A percentile compares a stretch with the other conserved stretches of the same genome.
Evolutionary conservation across 2,797 vertebrate species (phyloP).

Genomic region (Argya squamiceps): DNA sequence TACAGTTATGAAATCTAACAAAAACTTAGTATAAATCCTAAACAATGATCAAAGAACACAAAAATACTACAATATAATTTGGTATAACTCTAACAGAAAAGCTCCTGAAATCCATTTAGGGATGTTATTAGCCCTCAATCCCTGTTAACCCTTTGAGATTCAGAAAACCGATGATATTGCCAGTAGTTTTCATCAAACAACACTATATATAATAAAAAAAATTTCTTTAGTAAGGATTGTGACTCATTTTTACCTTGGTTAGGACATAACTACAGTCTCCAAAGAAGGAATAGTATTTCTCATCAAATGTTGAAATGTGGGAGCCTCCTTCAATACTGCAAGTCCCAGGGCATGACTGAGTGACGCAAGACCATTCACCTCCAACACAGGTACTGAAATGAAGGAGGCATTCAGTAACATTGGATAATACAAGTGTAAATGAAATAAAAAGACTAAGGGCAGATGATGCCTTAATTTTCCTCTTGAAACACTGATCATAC

Average conservation of each 20-base stretch:
- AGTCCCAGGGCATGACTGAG: slow-evolving; percentile 69
- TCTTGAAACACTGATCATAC: neutral
- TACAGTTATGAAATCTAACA: neutral
- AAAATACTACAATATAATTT: neutral
- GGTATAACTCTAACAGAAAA: neutral
- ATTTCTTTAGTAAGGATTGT: neutral
- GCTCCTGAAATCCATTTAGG: neutral
- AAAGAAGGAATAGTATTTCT: slow-evolving; percentile 74
- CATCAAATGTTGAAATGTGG: slow-evolving; percentile 80
- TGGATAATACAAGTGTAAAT: neutral
- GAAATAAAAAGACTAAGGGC: neutral
- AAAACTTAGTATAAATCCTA: neutral
- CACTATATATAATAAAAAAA: neutral
- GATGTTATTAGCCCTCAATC: neutral
- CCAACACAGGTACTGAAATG: slow-evolving; percentile 72
- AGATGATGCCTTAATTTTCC: neutral
- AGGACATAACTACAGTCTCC: slow-evolving; percentile 81
- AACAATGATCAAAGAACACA: neutral
- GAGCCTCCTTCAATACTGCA: slow-evolving; percentile 79
- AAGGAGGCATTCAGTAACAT: neutral
- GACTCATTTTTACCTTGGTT: slow-evolving; percentile 74
- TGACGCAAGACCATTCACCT: slow-evolving; percentile 77
- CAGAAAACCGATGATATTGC: neutral
- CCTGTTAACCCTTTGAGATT: neutral
- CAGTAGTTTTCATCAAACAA: neutral